Conservation (phyloP, 2,113 vertebrate genomes). For the Elanoides forficatus region DNA sequence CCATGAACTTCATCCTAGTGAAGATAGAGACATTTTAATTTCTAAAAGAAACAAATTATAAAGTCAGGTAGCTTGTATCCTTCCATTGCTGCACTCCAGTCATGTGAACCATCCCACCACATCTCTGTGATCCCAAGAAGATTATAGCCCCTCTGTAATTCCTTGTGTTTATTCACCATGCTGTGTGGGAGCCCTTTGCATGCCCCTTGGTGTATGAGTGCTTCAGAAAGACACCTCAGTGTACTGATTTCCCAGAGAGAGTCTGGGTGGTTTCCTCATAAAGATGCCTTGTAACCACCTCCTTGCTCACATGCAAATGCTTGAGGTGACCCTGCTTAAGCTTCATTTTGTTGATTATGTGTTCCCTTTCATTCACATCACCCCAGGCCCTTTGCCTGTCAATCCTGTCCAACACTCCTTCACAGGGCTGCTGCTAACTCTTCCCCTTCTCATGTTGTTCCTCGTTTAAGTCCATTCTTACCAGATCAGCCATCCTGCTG, state of each 20-base stretch:
- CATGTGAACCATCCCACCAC: not conserved
- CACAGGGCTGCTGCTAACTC: not conserved
- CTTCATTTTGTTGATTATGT: not conserved
- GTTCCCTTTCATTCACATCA: not conserved
- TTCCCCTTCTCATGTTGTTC: not conserved
- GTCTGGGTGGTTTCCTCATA: not conserved
- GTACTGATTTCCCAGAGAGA: not conserved
- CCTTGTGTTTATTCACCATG: not conserved
- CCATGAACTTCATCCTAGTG: not conserved
- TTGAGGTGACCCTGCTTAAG: not conserved
- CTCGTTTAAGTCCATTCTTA: not conserved
- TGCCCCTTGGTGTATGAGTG: fast-evolving
- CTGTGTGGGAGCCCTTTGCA: not conserved
- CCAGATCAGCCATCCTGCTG: not conserved
- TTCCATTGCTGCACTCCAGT: not conserved
- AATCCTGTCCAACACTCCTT: not conserved
- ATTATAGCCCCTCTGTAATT: not conserved
- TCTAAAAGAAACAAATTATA: not conserved
- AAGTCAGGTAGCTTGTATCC: not conserved
- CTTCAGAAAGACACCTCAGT: not conserved
- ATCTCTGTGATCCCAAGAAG: not conserved
- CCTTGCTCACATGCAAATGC: not conserved
- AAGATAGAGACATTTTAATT: not conserved
- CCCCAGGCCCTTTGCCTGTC: not conserved
- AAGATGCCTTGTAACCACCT: not conserved